Base-by-base conservation (phyloP, 2,888 invertebrate species). In the Polymixis lichenea region DNA sequence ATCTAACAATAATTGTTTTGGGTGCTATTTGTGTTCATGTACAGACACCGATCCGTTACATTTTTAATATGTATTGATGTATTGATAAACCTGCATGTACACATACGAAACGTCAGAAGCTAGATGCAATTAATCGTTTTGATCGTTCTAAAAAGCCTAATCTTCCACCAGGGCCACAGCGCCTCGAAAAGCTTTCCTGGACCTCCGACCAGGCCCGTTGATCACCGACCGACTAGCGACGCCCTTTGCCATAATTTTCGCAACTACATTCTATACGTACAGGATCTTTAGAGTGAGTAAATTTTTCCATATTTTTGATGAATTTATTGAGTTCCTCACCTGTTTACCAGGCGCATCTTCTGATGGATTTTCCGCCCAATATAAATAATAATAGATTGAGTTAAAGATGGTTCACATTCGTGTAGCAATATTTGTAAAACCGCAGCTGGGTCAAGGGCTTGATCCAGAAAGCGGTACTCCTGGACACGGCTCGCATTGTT, bases 221-320 rank as follows among this genome's bases (percentile, higher is more conserved):
- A 22, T 94, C 6, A 90, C 95, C 13, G 96, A 96, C 89, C 90
- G 94, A 0, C 91, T 96, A 77, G 94, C 95, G 3, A 83, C 89
- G 19, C 95, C 95, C 0, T 69, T 94, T 28, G 91, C 93, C 51
- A 38, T 93, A 1, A 1, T 94, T 0, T 95, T 93, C 87, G 93
- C 92, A 0, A 91, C 92, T 13, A 87, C 93, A 22, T 95, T 96
- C 88, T 94, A 94, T 86, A 87, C 92, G 0, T 92, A 89, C 82
- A 90, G 94, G 58, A 61, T 93, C 0, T 73, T 95, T 0, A 90
- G 95, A 90, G 96, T 96, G 56, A 88, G 92, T 62, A 25, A 15
- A 25, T 17, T 25, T 38, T 53, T 38, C 5, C 0, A 55, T 28
- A 15, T 13, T 38, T 60, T 8, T n/a, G 7, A 25, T 25, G 15